Percentiles rank a stretch among this genome's conserved stretches.
phyloP scores from a whole-genome alignment of 1,140 invertebrate genomes.

The Trichogramma pretiosum region DNA sequence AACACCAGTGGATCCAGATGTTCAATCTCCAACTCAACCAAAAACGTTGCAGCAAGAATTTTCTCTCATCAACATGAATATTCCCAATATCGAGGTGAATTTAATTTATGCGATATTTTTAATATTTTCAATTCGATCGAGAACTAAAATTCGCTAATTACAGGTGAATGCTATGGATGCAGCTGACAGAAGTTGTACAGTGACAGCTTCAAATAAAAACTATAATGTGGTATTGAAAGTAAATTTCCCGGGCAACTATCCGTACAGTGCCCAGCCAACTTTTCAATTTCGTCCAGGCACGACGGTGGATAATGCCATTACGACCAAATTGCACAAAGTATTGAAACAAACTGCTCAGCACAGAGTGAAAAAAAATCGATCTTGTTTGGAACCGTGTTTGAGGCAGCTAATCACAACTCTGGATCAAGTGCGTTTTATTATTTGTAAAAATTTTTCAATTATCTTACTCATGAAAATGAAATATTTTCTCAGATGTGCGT shows the following conservation, averaged over 20 bases:
- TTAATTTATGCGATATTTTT: conserved; percentile 8
- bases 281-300: conserved; percentile 61
- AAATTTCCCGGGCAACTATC: conserved; percentile 70
- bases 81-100: conserved; percentile 71
- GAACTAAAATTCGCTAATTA: background rate
- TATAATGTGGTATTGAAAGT: conserved; percentile 69
- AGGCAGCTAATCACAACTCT: conserved; percentile 62
- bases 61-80: conserved; percentile 76
- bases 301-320: conserved; percentile 52
- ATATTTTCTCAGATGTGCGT: conserved; percentile 35
- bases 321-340: conserved; percentile 57
- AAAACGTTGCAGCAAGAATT: conserved; percentile 77
- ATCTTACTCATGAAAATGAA: no score
- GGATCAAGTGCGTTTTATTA: conserved; percentile 54
- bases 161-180: conserved; percentile 56
- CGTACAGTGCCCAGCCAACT: conserved; percentile 60
- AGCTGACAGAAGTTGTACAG: conserved; percentile 62
- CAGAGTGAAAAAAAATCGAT: conserved; percentile 65
- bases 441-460: no score
- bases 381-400: conserved; percentile 72
- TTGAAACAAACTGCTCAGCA: conserved; percentile 65
- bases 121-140: background rate
- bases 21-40: conserved; percentile 44
- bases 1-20: conserved; percentile 35
- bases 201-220: conserved; percentile 63